Conservation (phyloP, 2,113 vertebrate genomes). For the Brienomyrus brachyistius region DNA sequence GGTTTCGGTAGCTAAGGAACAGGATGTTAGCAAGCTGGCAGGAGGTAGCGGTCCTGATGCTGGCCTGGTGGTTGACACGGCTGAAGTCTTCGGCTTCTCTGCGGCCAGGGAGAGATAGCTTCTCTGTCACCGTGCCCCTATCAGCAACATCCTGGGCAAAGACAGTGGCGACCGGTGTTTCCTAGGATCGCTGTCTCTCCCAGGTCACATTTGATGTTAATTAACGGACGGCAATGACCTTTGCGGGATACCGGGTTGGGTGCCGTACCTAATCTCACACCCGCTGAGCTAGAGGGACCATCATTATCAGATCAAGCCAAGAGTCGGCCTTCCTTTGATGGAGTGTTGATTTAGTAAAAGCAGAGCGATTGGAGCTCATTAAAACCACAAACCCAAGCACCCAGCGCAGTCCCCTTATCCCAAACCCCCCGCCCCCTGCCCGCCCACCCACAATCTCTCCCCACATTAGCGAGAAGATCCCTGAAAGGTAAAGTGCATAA, state of each 20-base stretch:
- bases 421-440: neutral
- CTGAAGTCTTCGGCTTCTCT: neutral
- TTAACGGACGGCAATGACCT: neutral
- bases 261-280: neutral
- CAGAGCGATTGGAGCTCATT: constrained; percentile 13
- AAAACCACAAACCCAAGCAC: neutral
- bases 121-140: neutral
- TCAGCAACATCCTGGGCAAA: neutral
- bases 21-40: neutral
- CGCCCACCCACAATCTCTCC: neutral
- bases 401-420: neutral
- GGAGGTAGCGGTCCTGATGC: neutral
- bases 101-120: neutral
- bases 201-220: neutral
- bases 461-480: neutral
- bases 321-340: neutral
- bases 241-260: neutral
- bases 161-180: neutral
- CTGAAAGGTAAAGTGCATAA: constrained; percentile 16
- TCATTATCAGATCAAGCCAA: constrained; percentile 5
- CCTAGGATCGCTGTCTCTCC: neutral
- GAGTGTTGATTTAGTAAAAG: constrained; percentile 9
- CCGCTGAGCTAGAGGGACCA: neutral
- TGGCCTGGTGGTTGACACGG: neutral
- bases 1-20: neutral